Evolutionary conservation across 2,888 invertebrate genomes (phyloP).

Genomic region (Tinea trinotella): DNA sequence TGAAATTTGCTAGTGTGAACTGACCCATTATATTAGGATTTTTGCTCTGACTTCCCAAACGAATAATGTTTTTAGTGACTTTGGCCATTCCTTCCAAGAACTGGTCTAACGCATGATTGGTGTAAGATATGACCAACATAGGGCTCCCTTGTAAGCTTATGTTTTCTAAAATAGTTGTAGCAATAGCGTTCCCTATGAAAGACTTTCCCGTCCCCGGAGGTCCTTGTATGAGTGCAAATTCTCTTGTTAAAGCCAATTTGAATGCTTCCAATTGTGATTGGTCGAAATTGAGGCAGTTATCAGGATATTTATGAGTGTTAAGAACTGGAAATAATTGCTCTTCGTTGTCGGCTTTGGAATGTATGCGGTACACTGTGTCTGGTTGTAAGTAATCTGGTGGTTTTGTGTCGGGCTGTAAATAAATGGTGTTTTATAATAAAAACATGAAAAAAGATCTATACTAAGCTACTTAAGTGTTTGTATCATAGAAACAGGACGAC

Average conservation of each 20-base stretch:
- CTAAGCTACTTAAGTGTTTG: no score
- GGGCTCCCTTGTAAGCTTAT: slow-evolving; percentile 69
- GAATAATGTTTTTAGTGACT: slow-evolving; percentile 73
- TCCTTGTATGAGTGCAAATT: slow-evolving; percentile 87
- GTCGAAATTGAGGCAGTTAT: slow-evolving; percentile 68
- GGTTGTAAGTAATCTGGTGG: slow-evolving; percentile 51
- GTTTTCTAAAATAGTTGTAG: slow-evolving; percentile 77
- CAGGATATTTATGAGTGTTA: slow-evolving; percentile 60
- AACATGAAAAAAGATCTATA: no score
- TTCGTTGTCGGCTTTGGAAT: slow-evolving; percentile 28
- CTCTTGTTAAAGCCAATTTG: slow-evolving; percentile 76
- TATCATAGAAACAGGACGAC: no score
- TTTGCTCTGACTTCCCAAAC: slow-evolving; percentile 80
- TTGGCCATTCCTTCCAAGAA: slow-evolving; percentile 80
- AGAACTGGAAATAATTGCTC: slow-evolving; percentile 46
- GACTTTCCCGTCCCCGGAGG: slow-evolving; percentile 94
- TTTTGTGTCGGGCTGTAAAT: slow-evolving; percentile 38
- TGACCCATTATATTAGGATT: slow-evolving; percentile 59
- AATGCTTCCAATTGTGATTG: slow-evolving; percentile 78
- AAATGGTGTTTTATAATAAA: neutral
- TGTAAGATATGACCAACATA: slow-evolving; percentile 85
- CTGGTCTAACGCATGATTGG: slow-evolving; percentile 91
- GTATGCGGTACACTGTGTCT: slow-evolving; percentile 42
- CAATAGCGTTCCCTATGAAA: slow-evolving; percentile 82
- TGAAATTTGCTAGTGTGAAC: slow-evolving; percentile 58